Evolutionary conservation across 2,113 vertebrate genomes (phyloP).

Genomic region (Triplophysa tibetana): DNA sequence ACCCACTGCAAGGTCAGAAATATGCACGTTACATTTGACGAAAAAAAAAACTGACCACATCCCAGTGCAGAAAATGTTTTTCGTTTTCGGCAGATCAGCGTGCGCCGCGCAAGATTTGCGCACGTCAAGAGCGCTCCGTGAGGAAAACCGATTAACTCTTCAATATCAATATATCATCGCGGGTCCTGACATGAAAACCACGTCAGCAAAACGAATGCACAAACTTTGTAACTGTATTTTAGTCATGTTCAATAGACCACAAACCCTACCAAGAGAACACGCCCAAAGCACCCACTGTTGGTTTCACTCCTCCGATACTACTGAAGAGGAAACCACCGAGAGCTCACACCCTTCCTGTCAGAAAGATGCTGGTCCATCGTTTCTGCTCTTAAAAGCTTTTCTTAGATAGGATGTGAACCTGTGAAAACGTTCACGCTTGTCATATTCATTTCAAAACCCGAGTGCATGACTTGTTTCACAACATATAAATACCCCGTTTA

Average conservation of each 20-base stretch:
- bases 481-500: no score
- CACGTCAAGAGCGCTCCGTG: no score
- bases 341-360: conserved; percentile 76
- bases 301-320: conserved; percentile 66
- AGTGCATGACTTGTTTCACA: no score
- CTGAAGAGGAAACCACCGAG: conserved; percentile 75
- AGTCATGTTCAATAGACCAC: conserved; percentile 53
- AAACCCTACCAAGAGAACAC: conserved; percentile 65
- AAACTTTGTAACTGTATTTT: conserved; percentile 2
- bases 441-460: background rate
- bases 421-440: background rate
- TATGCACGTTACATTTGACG: conserved; percentile 7
- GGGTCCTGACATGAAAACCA: background rate
- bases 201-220: background rate
- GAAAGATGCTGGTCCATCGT: conserved; percentile 55
- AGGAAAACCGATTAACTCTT: background rate
- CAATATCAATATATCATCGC: background rate
- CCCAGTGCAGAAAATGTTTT: conserved; percentile 13
- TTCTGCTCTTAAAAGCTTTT: conserved; percentile 38
- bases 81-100: background rate
- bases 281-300: conserved; percentile 66
- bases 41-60: background rate
- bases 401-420: background rate
- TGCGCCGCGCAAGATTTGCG: background rate
- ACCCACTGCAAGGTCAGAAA: conserved; percentile 53